phyloP scores from a whole-genome alignment of 2,797 vertebrate species.

The Peromyscus attwateri region DNA sequence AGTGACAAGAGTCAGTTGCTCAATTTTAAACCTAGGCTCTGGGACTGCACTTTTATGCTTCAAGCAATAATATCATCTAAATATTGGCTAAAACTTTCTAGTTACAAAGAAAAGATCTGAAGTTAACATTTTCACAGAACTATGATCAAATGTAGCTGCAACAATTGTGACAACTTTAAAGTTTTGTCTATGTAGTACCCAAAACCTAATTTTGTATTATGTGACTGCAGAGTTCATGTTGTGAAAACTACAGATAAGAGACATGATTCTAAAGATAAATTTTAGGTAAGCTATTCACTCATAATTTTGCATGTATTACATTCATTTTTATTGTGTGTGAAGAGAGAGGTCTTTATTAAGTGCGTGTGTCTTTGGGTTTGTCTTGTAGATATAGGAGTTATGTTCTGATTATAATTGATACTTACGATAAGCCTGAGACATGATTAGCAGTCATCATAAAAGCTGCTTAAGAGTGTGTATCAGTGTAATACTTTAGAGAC shows the following conservation, averaged over 20 bases:
- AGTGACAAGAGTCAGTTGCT: not conserved
- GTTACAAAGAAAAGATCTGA: slow-evolving; percentile 12
- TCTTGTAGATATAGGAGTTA: not conserved
- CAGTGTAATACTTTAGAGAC: not conserved
- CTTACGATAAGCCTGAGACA: not conserved
- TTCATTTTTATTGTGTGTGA: slow-evolving; percentile 27
- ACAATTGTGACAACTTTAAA: slow-evolving; percentile 20
- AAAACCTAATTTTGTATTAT: slow-evolving; percentile 30
- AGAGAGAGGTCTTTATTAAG: slow-evolving; percentile 46
- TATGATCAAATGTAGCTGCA: slow-evolving; percentile 9
- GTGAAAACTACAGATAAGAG: not conserved
- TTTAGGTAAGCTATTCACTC: not conserved
- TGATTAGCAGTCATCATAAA: slow-evolving; percentile 12
- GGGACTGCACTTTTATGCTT: not conserved
- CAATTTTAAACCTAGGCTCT: not conserved
- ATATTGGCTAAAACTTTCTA: not conserved
- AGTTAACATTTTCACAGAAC: slow-evolving; percentile 48
- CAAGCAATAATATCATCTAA: not conserved
- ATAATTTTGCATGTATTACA: not conserved
- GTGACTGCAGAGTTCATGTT: not conserved
- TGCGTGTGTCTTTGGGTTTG: not conserved
- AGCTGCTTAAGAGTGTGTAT: not conserved
- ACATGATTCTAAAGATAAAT: not conserved
- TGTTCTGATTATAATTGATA: slow-evolving; percentile 18
- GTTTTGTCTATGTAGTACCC: not conserved